These are phyloP conservation scores for Galbula dea DNA, from an alignment of 2,113 vertebrate genomes.

Conservation along the genomic window DNA sequence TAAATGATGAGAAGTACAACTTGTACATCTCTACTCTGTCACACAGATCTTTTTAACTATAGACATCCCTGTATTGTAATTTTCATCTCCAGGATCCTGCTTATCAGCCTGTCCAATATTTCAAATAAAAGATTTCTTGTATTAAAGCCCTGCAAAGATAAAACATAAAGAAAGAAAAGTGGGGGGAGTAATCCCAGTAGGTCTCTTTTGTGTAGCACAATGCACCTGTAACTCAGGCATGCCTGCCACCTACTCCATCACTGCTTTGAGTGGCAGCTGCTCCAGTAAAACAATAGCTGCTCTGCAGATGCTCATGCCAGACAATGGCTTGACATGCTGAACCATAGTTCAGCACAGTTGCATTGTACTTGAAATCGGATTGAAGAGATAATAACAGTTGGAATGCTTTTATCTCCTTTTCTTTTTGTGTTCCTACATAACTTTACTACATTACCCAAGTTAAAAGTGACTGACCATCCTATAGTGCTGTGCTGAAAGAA, in stretches of 20 bases:
- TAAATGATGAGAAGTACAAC: slow-evolving; percentile 1
- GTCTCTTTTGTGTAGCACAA: slow-evolving; percentile 46
- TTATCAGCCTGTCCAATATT: slow-evolving; percentile 23
- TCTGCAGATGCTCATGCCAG: slow-evolving; percentile 10
- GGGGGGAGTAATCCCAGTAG: background rate
- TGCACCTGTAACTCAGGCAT: background rate
- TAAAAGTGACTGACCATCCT: background rate
- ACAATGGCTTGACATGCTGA: slow-evolving; percentile 22
- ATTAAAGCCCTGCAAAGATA: background rate
- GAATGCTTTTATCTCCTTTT: slow-evolving; percentile 10
- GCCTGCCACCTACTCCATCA: slow-evolving; percentile 42
- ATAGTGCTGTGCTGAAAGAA: background rate
- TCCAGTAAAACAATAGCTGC: slow-evolving; percentile 36
- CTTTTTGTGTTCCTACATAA: background rate
- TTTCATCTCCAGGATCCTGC: slow-evolving; percentile 5
- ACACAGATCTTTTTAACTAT: slow-evolving; percentile 7
- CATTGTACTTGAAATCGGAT: background rate
- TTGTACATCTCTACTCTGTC: background rate
- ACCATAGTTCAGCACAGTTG: background rate
- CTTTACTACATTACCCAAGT: background rate
- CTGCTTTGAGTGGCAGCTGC: slow-evolving; percentile 43
- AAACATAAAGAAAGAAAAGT: background rate
- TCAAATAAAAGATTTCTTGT: slow-evolving; percentile 10
- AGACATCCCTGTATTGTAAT: background rate
- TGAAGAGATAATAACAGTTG: background rate